Evolutionary conservation across 2,888 invertebrate species (phyloP).

Genomic region (Dendrolimus houi): DNA sequence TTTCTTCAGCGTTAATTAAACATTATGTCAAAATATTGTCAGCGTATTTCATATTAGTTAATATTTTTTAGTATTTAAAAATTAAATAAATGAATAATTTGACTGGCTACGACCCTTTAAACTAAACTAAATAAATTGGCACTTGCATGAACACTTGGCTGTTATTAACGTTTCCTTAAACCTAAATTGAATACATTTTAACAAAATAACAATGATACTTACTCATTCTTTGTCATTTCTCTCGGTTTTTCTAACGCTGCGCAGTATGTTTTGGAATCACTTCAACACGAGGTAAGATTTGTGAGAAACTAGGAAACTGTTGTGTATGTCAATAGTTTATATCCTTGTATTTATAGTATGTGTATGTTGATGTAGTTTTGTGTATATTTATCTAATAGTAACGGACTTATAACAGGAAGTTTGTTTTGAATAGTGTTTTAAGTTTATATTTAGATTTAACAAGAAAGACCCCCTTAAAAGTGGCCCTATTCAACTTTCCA

Average conservation of each 20-base stretch:
- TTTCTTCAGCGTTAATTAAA: no score
- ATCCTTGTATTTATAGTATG: background rate
- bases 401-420: slow-evolving; percentile 1
- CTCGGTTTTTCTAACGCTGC: slow-evolving; percentile 86
- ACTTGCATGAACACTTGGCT: slow-evolving; percentile 47
- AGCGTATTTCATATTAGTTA: no score
- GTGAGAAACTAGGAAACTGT: slow-evolving; percentile 46
- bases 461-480: background rate
- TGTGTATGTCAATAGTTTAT: slow-evolving; percentile 15
- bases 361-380: slow-evolving; percentile 6
- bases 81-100: background rate
- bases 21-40: no score
- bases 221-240: slow-evolving; percentile 78
- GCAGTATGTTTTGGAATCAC: slow-evolving; percentile 99
- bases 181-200: slow-evolving; percentile 32
- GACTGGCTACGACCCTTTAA: slow-evolving; percentile 4
- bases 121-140: slow-evolving; percentile 25
- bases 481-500: background rate
- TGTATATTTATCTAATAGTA: slow-evolving; percentile 7
- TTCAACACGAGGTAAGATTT: slow-evolving; percentile 97
- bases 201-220: slow-evolving; percentile 49
- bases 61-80: no score
- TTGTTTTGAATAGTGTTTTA: background rate
- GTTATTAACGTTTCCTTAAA: slow-evolving; percentile 31
- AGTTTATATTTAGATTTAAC: background rate